Percentiles rank a stretch among this genome's conserved stretches.
Conservation (phyloP, 1,140 invertebrate species). For the Musca domestica region DNA sequence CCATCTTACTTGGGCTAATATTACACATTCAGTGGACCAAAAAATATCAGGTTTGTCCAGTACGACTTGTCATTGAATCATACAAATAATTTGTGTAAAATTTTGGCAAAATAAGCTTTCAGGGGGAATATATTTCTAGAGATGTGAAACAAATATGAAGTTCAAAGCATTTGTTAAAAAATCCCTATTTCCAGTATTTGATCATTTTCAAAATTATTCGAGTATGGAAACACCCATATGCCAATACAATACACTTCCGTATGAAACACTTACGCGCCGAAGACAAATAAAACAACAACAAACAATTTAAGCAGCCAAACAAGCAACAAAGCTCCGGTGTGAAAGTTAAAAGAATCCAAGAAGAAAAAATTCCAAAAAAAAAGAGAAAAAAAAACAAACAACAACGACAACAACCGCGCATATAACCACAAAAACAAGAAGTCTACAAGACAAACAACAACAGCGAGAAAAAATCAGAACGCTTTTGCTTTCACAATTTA, state of each 20-base stretch:
- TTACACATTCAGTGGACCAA: no score
- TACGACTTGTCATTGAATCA: no score
- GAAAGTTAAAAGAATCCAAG: conserved; percentile 15
- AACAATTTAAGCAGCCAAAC: conserved; percentile 1
- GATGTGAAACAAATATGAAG: no score
- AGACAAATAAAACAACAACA: not conserved
- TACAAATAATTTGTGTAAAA: no score
- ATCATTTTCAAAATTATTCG: no score
- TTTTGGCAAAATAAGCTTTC: no score
- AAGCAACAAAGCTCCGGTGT: conserved; percentile 18
- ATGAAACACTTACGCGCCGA: not conserved
- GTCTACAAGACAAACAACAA: conserved; percentile 3
- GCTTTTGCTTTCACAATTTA: conserved; percentile 25
- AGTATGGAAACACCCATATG: conserved; percentile 2
- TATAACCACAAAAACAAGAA: conserved; percentile 12
- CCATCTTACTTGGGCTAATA: no score
- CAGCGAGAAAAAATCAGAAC: conserved; percentile 14
- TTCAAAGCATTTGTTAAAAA: no score
- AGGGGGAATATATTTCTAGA: no score
- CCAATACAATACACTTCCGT: conserved; percentile 3
- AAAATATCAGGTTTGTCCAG: no score
- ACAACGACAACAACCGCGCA: not conserved
- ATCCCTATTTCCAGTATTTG: no score
- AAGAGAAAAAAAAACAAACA: not conserved
- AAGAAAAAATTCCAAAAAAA: conserved; percentile 3